Evolutionary conservation across 2,888 invertebrate genomes (phyloP), one percentile per base, ranked within the genome.

Genomic region (Harpalus rubripes): DNA sequence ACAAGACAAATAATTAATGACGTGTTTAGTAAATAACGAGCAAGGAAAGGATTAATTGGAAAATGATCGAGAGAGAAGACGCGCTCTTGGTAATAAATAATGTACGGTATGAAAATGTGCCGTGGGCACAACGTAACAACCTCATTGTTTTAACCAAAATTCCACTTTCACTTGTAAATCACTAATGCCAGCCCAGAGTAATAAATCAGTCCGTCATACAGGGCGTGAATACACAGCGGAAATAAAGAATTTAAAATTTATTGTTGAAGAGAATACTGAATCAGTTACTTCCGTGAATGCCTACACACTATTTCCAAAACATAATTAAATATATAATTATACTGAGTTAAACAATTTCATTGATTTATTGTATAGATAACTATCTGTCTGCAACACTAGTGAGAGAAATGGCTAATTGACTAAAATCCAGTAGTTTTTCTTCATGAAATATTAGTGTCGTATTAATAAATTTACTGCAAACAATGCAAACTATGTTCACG

Each of bases 191-290:
- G 39, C n/a, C n/a, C 56, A 44, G 44, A 10, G 65, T 32, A 15
- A 81, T 81, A 81, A 81, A 81, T 81, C 68, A 81, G 18, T 1
- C 44, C 56, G 81, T 81, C 81, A 56, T 65, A 81, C 52, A 72
- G 72, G 72, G 81, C 68, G 81, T 52, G 58, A 68, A 68, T 65
- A n/a, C 68, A 68, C 72, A 68, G 32, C 81, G 81, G 81, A 81
- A 81, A 81, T 81, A 81, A 81, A 81, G 72, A 68, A 81, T 81
- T 68, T 81, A 68, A 81, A 81, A 81, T 81, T 81, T 81, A 81
- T 81, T 44, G 52, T 63, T 61, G 63, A 65, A 81, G 65, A 65
- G 81, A 63, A 81, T 81, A 63, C 63, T 44, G 81, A 81, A 81
- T 81, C 81, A 65, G 61, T 81, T 65, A 65, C 65, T 81, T 81